Percentiles rank a stretch among this genome's conserved stretches.
phyloP scores from a whole-genome alignment of 2,888 invertebrate genomes.

The Escarpia spicata region DNA sequence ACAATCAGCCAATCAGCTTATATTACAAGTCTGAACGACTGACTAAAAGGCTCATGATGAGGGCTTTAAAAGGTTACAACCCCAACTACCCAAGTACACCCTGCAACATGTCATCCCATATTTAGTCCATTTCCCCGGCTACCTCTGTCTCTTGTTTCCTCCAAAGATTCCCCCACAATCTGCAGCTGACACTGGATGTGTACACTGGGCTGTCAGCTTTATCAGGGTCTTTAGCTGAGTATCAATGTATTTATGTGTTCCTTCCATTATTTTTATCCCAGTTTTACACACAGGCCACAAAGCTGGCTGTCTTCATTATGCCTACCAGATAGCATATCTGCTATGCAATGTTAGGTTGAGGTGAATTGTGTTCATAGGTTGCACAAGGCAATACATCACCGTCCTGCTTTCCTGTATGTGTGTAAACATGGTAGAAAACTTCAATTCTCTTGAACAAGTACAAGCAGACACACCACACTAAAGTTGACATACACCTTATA shows the following conservation, averaged over 20 bases:
- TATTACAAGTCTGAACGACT: background rate
- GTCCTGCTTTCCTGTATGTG: background rate
- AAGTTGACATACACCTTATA: background rate
- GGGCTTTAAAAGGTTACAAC: background rate
- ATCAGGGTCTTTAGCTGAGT: background rate
- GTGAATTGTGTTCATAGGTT: background rate
- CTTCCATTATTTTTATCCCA: background rate
- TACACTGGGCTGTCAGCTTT: background rate
- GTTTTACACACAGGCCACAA: background rate
- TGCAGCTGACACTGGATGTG: background rate
- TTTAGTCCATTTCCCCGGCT: background rate
- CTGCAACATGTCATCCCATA: background rate
- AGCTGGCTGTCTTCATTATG: background rate
- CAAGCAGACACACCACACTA: background rate
- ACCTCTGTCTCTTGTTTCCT: background rate
- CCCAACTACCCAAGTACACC: too few relatives aligned
- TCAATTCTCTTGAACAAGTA: slow-evolving; percentile 1
- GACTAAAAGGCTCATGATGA: background rate
- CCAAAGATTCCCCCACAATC: background rate
- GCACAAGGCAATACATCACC: slow-evolving; percentile 12
- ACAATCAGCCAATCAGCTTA: background rate
- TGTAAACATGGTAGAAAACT: background rate
- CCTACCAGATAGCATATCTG: background rate
- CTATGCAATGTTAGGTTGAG: background rate
- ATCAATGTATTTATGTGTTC: background rate